These are phyloP conservation scores for Epicampocera succincta DNA, from an alignment of 2,888 invertebrate genomes.

Conservation along the genomic window DNA sequence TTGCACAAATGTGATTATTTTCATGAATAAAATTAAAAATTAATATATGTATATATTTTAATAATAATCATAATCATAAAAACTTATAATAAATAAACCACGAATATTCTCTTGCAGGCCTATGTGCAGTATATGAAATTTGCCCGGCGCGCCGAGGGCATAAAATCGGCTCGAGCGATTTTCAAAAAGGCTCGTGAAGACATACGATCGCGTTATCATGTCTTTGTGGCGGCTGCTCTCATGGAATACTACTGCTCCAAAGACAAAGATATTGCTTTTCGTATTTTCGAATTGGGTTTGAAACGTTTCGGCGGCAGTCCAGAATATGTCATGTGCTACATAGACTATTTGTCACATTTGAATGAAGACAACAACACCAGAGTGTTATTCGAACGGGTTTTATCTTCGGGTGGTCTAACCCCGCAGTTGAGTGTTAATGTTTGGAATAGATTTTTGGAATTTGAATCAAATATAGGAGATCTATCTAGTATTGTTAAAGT, in stretches of 20 bases:
- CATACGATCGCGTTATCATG: conserved; percentile 90
- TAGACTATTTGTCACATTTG: conserved; percentile 97
- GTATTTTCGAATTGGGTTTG: conserved; percentile 97
- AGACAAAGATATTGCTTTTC: conserved; percentile 97
- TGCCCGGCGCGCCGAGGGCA: conserved; percentile 97
- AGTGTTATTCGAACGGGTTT: conserved; percentile 98
- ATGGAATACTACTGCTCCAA: conserved; percentile 99
- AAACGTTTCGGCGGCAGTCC: conserved; percentile 98
- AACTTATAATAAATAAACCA: background rate
- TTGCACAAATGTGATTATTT: too few relatives aligned
- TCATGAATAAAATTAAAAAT: too few relatives aligned
- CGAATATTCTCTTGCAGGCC: conserved; percentile 84
- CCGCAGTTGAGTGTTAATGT: conserved; percentile 97
- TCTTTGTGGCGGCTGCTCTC: conserved; percentile 97
- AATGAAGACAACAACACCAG: conserved; percentile 99
- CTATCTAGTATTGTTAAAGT: conserved; percentile 98
- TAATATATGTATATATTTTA: too few relatives aligned
- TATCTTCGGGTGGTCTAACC: conserved; percentile 94
- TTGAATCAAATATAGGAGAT: conserved; percentile 99
- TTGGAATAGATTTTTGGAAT: conserved; percentile 99
- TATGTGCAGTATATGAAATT: conserved; percentile 99
- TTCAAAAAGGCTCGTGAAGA: conserved; percentile 98
- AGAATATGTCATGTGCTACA: conserved; percentile 96
- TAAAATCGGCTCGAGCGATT: conserved; percentile 96
- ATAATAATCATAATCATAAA: too few relatives aligned